Conservation (phyloP, 2,113 vertebrate species). For the Myotis yumanensis region DNA sequence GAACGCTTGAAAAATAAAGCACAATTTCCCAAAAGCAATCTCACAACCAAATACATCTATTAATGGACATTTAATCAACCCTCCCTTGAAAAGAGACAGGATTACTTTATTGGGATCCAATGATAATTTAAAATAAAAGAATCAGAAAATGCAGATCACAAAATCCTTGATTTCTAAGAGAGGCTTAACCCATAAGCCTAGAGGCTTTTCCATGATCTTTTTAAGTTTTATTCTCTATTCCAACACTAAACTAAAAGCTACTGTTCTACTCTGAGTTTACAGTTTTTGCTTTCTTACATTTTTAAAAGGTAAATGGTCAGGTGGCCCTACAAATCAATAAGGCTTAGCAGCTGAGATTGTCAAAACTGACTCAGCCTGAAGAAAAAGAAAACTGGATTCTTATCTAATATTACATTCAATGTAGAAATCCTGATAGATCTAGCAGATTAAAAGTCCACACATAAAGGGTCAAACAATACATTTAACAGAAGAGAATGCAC, state of each 20-base stretch:
- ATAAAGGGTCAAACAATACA: background rate
- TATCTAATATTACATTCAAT: conserved; percentile 27
- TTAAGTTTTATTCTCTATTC: background rate
- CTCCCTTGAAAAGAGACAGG: background rate
- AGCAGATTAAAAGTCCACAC: conserved; percentile 3
- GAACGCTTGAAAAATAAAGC: background rate
- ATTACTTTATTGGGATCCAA: background rate
- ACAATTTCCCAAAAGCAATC: background rate
- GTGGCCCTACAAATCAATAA: background rate
- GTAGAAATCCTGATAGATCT: background rate
- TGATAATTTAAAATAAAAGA: background rate
- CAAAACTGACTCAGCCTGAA: background rate
- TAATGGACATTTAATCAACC: background rate
- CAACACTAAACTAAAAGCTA: background rate
- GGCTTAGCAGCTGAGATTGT: conserved; percentile 12
- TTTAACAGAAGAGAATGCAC: conserved; percentile 21
- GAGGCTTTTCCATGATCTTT: background rate
- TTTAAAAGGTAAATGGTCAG: conserved; percentile 1
- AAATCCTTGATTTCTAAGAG: background rate
- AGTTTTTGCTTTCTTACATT: background rate
- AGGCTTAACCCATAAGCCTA: background rate
- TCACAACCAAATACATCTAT: background rate
- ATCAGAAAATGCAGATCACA: background rate
- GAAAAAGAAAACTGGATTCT: conserved; percentile 38
- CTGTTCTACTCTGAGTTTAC: background rate